A percentile compares a stretch with the other conserved stretches of the same genome.
These are phyloP conservation scores for Cettia cetti DNA, from an alignment of 2,113 vertebrate species.

Conservation along the genomic window DNA sequence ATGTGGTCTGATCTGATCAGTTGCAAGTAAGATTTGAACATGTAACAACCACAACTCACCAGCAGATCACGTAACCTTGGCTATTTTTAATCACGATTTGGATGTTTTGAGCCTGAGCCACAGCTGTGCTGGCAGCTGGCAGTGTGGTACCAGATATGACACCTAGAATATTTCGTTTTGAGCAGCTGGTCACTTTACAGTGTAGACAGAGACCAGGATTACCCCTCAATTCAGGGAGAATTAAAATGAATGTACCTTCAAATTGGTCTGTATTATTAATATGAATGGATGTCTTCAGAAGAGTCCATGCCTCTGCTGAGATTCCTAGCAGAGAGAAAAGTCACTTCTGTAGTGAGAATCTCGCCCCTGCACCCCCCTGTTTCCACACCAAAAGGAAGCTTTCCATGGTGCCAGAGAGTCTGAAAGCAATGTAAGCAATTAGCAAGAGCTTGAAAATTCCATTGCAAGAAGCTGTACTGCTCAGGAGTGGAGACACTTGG, in stretches of 20 bases:
- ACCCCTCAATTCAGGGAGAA: not conserved
- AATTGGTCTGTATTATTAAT: not conserved
- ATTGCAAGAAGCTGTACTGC: not conserved
- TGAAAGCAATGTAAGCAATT: conserved; percentile 37
- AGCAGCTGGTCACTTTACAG: not conserved
- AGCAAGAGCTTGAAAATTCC: conserved; percentile 45
- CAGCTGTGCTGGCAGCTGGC: not conserved
- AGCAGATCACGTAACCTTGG: not conserved
- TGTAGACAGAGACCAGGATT: not conserved
- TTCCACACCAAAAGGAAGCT: conserved; percentile 7
- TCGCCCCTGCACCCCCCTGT: accelerated
- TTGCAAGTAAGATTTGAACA: not conserved
- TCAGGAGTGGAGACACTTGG: conserved; percentile 37
- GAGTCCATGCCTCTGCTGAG: not conserved
- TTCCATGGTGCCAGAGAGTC: conserved; percentile 47
- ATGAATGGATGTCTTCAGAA: not conserved
- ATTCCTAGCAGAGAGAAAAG: not conserved
- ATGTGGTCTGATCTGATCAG: not conserved
- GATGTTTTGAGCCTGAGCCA: not conserved
- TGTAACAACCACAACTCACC: not conserved
- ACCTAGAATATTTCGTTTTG: not conserved
- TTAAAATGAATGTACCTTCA: not conserved
- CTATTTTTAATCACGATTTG: not conserved
- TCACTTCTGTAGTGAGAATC: not conserved
- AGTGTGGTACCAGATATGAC: not conserved